Evolutionary conservation across 2,888 invertebrate species (phyloP), one percentile per base, ranked within the genome.

Genomic region (Linyphia triangularis): DNA sequence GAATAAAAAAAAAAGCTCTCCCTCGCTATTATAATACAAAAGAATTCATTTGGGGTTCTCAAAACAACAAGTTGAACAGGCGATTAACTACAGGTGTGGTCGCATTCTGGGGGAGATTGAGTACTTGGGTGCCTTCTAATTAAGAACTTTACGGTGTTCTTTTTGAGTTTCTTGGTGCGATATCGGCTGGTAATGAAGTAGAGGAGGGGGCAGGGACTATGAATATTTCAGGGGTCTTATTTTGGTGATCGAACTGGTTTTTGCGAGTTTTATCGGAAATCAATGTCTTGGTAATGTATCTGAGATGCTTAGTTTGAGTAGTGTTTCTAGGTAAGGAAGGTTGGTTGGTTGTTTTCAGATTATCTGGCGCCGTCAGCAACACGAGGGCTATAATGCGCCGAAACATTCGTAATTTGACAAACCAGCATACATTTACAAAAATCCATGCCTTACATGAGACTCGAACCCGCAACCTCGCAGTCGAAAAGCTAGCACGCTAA

Each of bases 51-150:
- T 59, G 69, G 84, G 51, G n/a, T 33, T 51, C 51, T 40, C 28
- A 81, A 86, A 86, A 86, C 81, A 86, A 86, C 86, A 86, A 86
- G 86, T 86, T 86, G 73, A 22, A 57, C 24, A 30, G 24, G 65
- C 81, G 67, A 77, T 81, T 86, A 81, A 86, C 86, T 57, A 86
- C 86, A 86, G 86, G 86, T 86, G 86, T 81, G 86, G 86, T 81
- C 81, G 40, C 43, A 6, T 59, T 67, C 28, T 37, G 10, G 22
- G 69, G 13, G 65, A 75, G 82, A 84, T 84, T 67, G 65, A 83
- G 57, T 51, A 22, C 81, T 51, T 28, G 51, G 40, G 65, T 75
- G 51, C 67, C 67, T 75, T 75, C 61, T 82, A 82, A 82, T 82
- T 82, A 82, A 82, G 82, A 72, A 82, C 57, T 82, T 81, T 81